phyloP scores from a whole-genome alignment of 2,113 vertebrate species.

The Sceloporus tristichus region DNA sequence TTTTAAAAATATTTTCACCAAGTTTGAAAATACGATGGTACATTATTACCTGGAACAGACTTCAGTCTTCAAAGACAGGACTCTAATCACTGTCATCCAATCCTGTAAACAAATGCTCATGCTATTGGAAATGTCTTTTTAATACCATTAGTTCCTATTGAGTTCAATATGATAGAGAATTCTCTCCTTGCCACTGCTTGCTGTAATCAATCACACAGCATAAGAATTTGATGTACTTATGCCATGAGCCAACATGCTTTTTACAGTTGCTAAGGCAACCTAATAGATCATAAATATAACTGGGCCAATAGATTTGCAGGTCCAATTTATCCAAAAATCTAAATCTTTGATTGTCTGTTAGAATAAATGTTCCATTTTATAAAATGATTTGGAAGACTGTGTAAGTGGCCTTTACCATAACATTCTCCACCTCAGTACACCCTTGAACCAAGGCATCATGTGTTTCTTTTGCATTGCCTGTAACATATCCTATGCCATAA shows the following conservation, averaged over 20 bases:
- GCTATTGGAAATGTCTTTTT: neutral
- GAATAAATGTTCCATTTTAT: neutral
- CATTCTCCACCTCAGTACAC: neutral
- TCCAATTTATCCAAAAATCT: constrained; percentile 47
- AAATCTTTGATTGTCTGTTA: constrained; percentile 7
- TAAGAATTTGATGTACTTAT: neutral
- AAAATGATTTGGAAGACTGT: neutral
- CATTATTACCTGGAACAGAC: neutral
- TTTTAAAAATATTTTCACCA: neutral
- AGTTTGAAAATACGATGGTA: neutral
- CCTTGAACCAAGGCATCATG: neutral
- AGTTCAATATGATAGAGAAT: neutral
- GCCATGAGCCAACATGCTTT: constrained; percentile 41
- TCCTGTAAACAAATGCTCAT: neutral
- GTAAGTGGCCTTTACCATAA: neutral
- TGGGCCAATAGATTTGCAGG: constrained; percentile 50
- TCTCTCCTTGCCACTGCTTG: neutral
- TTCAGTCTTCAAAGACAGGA: neutral
- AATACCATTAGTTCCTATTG: neutral
- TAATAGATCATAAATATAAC: constrained; percentile 46
- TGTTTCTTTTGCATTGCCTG: neutral
- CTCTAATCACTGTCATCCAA: neutral
- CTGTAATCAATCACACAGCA: constrained; percentile 45
- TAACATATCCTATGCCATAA: neutral
- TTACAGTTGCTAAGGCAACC: constrained; percentile 67